phyloP scores from a whole-genome alignment of 2,888 invertebrate species.

The Patella caerulea region DNA sequence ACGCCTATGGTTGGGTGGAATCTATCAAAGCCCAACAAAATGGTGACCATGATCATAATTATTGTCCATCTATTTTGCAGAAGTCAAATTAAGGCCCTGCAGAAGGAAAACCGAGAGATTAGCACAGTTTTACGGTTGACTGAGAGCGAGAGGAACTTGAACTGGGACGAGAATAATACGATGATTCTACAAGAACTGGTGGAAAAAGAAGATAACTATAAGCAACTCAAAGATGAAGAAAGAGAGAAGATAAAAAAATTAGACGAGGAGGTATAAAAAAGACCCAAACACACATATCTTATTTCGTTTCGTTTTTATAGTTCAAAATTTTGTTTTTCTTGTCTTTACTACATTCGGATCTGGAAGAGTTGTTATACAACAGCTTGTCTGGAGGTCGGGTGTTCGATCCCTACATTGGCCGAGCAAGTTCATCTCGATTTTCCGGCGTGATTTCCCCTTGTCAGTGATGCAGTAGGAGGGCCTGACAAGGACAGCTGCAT shows the following conservation, averaged over 20 bases:
- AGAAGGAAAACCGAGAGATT: slow-evolving; percentile 56
- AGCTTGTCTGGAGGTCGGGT: too few species aligned
- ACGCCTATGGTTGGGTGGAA: too few species aligned
- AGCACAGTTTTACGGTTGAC: slow-evolving; percentile 47
- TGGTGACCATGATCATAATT: background rate
- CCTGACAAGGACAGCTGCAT: too few species aligned
- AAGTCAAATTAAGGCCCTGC: slow-evolving; percentile 48
- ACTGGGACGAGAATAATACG: slow-evolving; percentile 44
- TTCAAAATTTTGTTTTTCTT: too few species aligned
- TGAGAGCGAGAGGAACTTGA: slow-evolving; percentile 53
- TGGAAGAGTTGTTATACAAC: too few species aligned
- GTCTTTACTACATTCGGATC: too few species aligned
- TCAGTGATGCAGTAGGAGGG: too few species aligned
- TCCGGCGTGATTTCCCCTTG: too few species aligned
- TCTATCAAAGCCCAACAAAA: background rate
- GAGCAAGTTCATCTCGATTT: too few species aligned
- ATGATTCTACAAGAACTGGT: slow-evolving; percentile 44
- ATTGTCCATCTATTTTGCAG: slow-evolving; percentile 32
- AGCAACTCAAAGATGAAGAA: slow-evolving; percentile 44
- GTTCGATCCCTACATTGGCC: too few species aligned
- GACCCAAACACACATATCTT: too few species aligned
- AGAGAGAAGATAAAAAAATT: slow-evolving; percentile 45
- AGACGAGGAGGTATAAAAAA: slow-evolving; percentile 45
- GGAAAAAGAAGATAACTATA: slow-evolving; percentile 44
- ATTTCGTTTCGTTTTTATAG: too few species aligned